Evolutionary conservation across 2,888 invertebrate species (phyloP), one percentile per base, ranked within the genome.

Genomic region (Amaurobius ferox): DNA sequence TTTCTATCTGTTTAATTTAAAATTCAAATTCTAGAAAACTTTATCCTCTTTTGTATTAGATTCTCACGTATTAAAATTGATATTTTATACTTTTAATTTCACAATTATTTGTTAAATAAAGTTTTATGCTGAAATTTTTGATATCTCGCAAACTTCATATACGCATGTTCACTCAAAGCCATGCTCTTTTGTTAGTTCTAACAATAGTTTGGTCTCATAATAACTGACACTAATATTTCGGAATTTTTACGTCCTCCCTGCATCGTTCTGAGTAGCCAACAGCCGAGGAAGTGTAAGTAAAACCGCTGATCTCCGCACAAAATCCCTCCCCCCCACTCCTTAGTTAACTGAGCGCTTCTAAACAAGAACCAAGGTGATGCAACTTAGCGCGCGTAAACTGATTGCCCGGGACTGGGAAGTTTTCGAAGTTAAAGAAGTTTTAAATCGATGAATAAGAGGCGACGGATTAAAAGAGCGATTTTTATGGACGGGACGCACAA

Each of bases 321-420:
- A 81, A 81, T 70, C 70, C 76, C 62, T 48, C 39, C 81, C 74
- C 55, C 23, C 23, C 23, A 19, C 55, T 23, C 55, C 23, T 23
- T 39, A 11, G 19, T 23, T 23, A 23, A 55, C 23, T 55, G 19
- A 55, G 23, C 55, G 55, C 55, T 55, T 55, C 55, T 55, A 44
- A 71, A 79, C 44, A 72, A 62, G 66, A 76, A 35, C 70, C 62
- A 76, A 68, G 62, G 77, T 77, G 83, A 64, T 66, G 77, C 77
- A 85, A 85, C 77, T 77, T 72, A 68, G 72, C 83, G n/a, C n/a
- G 77, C 71, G 77, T 78, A 85, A 85, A 85, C 83, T 85, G 83
- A 85, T 85, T 85, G 83, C 48, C 70, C 76, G 32, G n/a, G n/a
- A n/a, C n/a, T n/a, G n/a, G 81, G 62, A 68, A 68, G 32, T 67